phyloP scores from a whole-genome alignment of 2,888 invertebrate species.

The Alsophila aescularia region DNA sequence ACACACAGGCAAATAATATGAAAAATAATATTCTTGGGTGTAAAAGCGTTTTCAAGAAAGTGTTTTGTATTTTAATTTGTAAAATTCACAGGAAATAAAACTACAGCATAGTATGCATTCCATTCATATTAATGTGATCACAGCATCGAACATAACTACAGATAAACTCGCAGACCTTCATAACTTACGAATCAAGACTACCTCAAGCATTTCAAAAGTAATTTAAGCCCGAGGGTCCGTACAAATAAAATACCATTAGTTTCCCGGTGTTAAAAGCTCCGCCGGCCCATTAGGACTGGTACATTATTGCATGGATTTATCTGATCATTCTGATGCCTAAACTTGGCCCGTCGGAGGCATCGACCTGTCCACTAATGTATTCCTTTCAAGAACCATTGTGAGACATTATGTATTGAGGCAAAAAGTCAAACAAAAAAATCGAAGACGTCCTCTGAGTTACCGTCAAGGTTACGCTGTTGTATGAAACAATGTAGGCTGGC shows the following conservation, averaged over 20 bases:
- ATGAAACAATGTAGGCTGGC: conserved; percentile 22
- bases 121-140: conserved; percentile 4
- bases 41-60: too few species aligned
- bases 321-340: conserved; percentile 48
- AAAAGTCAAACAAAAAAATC: conserved; percentile 67
- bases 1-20: too few species aligned
- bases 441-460: conserved; percentile 35
- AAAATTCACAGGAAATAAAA: too few species aligned
- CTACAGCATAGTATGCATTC: not conserved
- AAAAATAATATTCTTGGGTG: too few species aligned
- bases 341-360: conserved; percentile 46
- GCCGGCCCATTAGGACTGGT: conserved; percentile 40
- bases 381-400: conserved; percentile 72
- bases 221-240: conserved; percentile 27
- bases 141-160: not conserved
- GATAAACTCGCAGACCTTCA: conserved; percentile 25
- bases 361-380: conserved; percentile 72
- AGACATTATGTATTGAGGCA: conserved; percentile 71
- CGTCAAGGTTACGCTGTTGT: conserved; percentile 32
- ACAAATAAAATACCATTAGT: conserved; percentile 36
- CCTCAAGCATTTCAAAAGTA: conserved; percentile 25
- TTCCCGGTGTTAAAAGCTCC: conserved; percentile 37
- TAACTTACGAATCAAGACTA: conserved; percentile 28
- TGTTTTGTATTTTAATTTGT: too few species aligned
- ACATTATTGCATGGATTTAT: conserved; percentile 44